phyloP scores from a whole-genome alignment of 2,113 vertebrate genomes.

The Archocentrus centrarchus region DNA sequence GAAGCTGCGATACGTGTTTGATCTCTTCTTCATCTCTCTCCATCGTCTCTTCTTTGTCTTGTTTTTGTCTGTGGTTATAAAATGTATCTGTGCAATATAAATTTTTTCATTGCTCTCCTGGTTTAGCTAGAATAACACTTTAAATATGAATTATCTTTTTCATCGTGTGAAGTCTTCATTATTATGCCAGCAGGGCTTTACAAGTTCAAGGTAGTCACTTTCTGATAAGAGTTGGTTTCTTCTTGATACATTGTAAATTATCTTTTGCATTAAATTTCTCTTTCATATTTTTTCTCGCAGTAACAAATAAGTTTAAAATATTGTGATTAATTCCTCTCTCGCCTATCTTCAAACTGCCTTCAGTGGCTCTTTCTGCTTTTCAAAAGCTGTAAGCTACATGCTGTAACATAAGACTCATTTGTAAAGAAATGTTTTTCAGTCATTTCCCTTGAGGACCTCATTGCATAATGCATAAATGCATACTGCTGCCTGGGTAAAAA shows the following conservation, averaged over 20 bases:
- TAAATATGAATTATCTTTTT: not conserved
- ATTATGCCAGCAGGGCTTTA: not conserved
- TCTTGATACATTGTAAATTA: not conserved
- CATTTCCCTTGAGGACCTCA: conserved; percentile 5
- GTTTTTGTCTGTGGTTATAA: not conserved
- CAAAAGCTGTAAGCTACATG: not conserved
- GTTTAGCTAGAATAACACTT: not conserved
- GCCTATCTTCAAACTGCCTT: not conserved
- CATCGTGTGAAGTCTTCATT: not conserved
- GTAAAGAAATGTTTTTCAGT: conserved; percentile 8
- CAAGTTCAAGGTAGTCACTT: not conserved
- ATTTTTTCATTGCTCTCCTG: not conserved
- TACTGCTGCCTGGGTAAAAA: not conserved
- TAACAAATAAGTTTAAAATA: not conserved
- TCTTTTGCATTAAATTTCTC: not conserved
- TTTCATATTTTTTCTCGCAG: not conserved
- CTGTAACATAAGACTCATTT: not conserved
- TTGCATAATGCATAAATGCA: conserved; percentile 18
- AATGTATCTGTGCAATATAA: not conserved
- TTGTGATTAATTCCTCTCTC: not conserved
- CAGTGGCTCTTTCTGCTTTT: not conserved
- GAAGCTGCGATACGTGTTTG: not conserved
- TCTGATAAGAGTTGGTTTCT: not conserved
- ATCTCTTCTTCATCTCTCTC: not conserved
- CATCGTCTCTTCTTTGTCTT: not conserved